Base-by-base conservation (phyloP, 2,797 vertebrate species). In the Crocidura indochinensis region DNA sequence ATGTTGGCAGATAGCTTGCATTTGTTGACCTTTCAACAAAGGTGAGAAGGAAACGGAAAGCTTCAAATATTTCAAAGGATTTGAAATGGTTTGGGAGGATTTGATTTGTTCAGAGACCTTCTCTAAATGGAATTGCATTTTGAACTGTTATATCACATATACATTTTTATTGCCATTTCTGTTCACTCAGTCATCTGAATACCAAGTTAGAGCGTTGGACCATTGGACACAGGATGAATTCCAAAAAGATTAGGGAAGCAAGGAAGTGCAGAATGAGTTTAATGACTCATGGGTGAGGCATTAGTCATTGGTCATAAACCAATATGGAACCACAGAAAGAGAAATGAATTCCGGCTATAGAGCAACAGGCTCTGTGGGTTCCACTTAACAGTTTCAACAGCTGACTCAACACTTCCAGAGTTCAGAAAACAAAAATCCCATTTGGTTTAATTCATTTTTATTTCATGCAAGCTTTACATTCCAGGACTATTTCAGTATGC, bases 241-340 rank as follows among this genome's bases (percentile, higher is more conserved):
- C 88, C 71, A 91, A 92, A 79, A 93, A 94, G 86, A 94, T 94
- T 91, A 95, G 65, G n/a, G 56, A 94, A 81, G 31, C 67, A 69
- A 73, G 77, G 83, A 87, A 95, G 93, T 49, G 31, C 24, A 49
- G 91, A 90, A 81, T 94, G 86, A 88, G 77, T 60, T 95, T 95
- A 96, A 96, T 95, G 96, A 95, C 86, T 95, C 95, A 62, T 95
- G 86, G 73, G 77, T 44, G n/a, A 85, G 90, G 84, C 86, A 95
- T 96, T 96, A 96, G 96, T 96, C 94, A 96, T 96, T 96, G 95
- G 77, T 93, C 95, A 96, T 96, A 95, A 96, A 94, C 91, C 95
- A 88, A 29, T 69, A 94, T 78, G 86, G 94, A 95, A 95, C 81
- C 94, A 95, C 87, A 95, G 84, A 92, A 85, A 68, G 47, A 44